These are phyloP conservation scores for Gobionotothen gibberifrons DNA, from an alignment of 2,797 vertebrate species.

Conservation along the genomic window DNA sequence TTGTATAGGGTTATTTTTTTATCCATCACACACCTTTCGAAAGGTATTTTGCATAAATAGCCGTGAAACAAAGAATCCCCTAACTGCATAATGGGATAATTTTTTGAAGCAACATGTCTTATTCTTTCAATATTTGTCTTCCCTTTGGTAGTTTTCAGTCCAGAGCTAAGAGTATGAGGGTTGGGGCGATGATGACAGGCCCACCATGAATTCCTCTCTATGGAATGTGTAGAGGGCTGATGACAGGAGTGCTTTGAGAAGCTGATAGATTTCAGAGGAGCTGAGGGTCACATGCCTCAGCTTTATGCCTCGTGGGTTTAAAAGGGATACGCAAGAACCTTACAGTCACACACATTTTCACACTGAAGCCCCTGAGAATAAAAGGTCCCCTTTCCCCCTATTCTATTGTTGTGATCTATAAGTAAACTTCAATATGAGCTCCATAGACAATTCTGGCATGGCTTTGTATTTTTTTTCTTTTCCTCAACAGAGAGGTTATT, in stretches of 20 bases:
- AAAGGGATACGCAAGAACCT: constrained; percentile 2
- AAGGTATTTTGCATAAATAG: constrained; percentile 5
- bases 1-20: constrained; percentile 44
- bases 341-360: neutral
- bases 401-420: constrained; percentile 15
- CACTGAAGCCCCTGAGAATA: neutral
- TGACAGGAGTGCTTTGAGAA: constrained; percentile 33
- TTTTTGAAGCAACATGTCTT: neutral
- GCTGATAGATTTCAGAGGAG: constrained; percentile 45
- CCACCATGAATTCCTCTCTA: constrained; percentile 28
- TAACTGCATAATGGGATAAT: constrained; percentile 16
- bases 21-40: constrained; percentile 14
- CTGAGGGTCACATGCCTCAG: constrained; percentile 40
- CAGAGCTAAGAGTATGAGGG: neutral
- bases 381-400: neutral
- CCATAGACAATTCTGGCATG: neutral
- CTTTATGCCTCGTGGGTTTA: constrained; percentile 24
- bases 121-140: neutral
- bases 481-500: constrained; percentile 25
- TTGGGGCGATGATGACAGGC: neutral
- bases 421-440: constrained; percentile 8
- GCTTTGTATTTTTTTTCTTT: constrained; percentile 6
- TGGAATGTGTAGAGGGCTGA: constrained; percentile 28
- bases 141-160: constrained; percentile 25
- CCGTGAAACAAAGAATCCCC: constrained; percentile 14